Evolutionary conservation across 2,888 invertebrate species (phyloP).

Genomic region (Herminia tarsipennalis): DNA sequence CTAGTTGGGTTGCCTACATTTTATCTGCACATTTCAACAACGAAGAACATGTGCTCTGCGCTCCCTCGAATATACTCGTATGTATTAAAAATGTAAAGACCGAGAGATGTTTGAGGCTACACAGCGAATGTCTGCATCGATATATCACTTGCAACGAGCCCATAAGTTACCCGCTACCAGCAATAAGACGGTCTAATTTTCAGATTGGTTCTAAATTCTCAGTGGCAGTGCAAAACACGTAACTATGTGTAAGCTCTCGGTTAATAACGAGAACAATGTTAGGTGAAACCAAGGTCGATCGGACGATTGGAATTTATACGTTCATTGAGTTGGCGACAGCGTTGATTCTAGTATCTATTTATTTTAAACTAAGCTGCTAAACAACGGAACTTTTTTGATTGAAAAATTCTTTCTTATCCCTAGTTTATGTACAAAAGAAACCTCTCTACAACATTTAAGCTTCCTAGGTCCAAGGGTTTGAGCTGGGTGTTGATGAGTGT

Average conservation of each 20-base stretch:
- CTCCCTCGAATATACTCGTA: conserved; percentile 9
- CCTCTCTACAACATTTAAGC: too few species aligned
- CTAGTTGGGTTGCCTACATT: conserved; percentile 21
- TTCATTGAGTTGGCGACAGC: not conserved
- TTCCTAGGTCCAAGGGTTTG: too few species aligned
- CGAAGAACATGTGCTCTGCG: conserved; percentile 26
- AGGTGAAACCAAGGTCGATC: conserved; percentile 17
- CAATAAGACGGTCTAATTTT: conserved; percentile 20
- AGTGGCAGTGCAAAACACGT: conserved; percentile 1
- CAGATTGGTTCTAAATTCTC: conserved; percentile 14
- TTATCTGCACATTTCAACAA: conserved; percentile 10
- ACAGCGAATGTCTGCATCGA: conserved; percentile 23
- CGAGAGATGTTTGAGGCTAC: too few species aligned
- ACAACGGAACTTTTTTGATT: too few species aligned
- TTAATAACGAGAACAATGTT: conserved; percentile 20
- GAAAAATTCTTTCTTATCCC: too few species aligned
- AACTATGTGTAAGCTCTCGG: conserved; percentile 4
- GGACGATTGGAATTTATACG: conserved; percentile 12
- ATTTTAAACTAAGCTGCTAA: too few species aligned
- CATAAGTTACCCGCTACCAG: conserved; percentile 9
- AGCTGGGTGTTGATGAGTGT: too few species aligned
- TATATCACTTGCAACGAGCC: conserved; percentile 14
- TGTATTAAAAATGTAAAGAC: conserved; percentile 25
- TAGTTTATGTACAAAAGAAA: too few species aligned
- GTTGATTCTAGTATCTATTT: too few species aligned